Conservation (phyloP, 2,888 invertebrate genomes). For the Apodemia duryi region DNA sequence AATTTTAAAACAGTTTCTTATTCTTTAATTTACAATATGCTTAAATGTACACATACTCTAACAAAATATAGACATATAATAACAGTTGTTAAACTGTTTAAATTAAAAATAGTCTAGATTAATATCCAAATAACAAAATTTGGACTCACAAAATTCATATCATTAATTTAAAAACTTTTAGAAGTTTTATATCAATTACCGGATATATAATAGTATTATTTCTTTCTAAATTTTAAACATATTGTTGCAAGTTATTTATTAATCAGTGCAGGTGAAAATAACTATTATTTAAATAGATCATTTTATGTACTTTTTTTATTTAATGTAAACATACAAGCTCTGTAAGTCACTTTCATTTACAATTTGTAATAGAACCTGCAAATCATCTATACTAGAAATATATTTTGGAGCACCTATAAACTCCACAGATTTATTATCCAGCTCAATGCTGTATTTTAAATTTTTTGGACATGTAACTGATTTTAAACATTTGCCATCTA, state of each 20-base stretch:
- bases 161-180: no score
- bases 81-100: not conserved
- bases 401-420: constrained; percentile 71
- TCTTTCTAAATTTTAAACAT: not conserved
- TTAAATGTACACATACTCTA: constrained; percentile 10
- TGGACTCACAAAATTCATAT: no score
- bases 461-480: constrained; percentile 66
- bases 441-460: constrained; percentile 63
- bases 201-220: not conserved
- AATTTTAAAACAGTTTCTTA: constrained; percentile 3
- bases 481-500: constrained; percentile 53
- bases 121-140: not conserved
- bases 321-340: constrained; percentile 64
- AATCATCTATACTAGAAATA: constrained; percentile 66
- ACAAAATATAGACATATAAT: constrained; percentile 25
- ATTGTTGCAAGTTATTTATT: not conserved
- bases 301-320: constrained; percentile 28
- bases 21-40: constrained; percentile 13
- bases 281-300: not conserved
- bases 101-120: not conserved
- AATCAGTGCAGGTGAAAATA: constrained; percentile 4
- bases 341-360: constrained; percentile 67
- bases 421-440: constrained; percentile 62
- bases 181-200: not conserved
- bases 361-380: constrained; percentile 71